phyloP scores from a whole-genome alignment of 1,140 invertebrate genomes.

The Maniola jurtina region DNA sequence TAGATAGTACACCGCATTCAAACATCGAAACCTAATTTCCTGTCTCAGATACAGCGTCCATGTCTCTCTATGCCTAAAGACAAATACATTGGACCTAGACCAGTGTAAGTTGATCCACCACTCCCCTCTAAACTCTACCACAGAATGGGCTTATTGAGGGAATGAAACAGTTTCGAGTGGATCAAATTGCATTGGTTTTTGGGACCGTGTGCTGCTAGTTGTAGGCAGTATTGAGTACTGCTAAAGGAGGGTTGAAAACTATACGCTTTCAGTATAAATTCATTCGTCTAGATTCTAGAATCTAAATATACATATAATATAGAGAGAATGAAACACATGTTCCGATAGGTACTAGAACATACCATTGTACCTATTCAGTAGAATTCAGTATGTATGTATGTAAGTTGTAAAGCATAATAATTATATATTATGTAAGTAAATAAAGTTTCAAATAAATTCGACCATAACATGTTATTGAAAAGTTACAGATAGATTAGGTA shows the following conservation, averaged over 20 bases:
- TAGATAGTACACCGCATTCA: constrained; percentile 51
- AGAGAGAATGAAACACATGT: background rate
- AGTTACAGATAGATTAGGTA: no score
- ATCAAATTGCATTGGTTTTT: constrained; percentile 32
- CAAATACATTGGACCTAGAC: constrained; percentile 55
- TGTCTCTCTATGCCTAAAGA: constrained; percentile 67
- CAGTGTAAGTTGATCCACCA: constrained; percentile 44
- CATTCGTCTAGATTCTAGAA: constrained; percentile 12
- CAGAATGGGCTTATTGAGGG: constrained; percentile 22
- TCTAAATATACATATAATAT: no score
- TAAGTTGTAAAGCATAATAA: no score
- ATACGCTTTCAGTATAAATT: constrained; percentile 30
- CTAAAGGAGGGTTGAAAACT: constrained; percentile 42
- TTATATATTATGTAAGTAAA: no score
- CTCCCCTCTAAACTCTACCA: constrained; percentile 21
- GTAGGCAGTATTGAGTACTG: constrained; percentile 26
- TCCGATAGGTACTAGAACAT: background rate
- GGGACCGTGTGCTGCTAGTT: constrained; percentile 19
- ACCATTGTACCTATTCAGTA: no score
- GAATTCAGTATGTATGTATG: no score
- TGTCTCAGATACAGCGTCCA: constrained; percentile 67
- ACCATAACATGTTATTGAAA: no score
- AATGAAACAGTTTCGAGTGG: constrained; percentile 33
- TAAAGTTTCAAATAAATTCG: no score
- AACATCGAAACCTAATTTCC: constrained; percentile 76